Evolutionary conservation across 1,140 invertebrate species (phyloP), one percentile per base, ranked within the genome.

Genomic region (Venustaconcha ellipsiformis): DNA sequence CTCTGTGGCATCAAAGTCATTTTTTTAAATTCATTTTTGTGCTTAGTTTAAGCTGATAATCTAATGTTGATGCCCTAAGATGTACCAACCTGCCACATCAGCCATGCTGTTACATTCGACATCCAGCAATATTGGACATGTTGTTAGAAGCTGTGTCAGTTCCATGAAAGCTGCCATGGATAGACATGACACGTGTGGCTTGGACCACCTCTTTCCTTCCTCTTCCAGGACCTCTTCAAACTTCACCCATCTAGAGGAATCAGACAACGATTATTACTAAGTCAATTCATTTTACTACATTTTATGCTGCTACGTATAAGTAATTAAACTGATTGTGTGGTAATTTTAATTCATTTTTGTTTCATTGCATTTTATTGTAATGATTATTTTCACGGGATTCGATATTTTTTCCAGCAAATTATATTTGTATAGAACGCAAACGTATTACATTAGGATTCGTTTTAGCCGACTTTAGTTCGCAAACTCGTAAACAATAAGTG

Each of bases 211-310:
- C 64, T 90, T 89, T 15, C 89, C 89, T 0, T 86, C 87, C 56
- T 88, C 88, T 69, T 90, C 89, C 20, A 90, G 87, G 67, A 88
- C 87, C 77, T 91, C 89, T 78, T 90, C 89, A 81, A 90, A 90
- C 80, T 90, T 91, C 8, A 90, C 90, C 91, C 91, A 92, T 83
- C 89, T 92, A 70, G 48, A 78, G 71, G 15, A 18, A 37, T 37
- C 66, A 68, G 63, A 70, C 6, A 64, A n/a, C n/a, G n/a, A 14
- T 23, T 64, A n/a, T 48, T 30, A n/a, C 56, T 26, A 55, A 5
- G 15, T 69, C 18, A 48, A 56, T 18, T 15, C 56, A 1, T 57
- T 15, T 17, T 66, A 30, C 12, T 66, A n/a, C 26, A 26, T 17
- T 17, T 2, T 30, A 23, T 66, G n/a, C n/a, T n/a, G n/a, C n/a